Evolutionary conservation across 2,888 invertebrate species (phyloP).

Genomic region (Portevinia maculata): DNA sequence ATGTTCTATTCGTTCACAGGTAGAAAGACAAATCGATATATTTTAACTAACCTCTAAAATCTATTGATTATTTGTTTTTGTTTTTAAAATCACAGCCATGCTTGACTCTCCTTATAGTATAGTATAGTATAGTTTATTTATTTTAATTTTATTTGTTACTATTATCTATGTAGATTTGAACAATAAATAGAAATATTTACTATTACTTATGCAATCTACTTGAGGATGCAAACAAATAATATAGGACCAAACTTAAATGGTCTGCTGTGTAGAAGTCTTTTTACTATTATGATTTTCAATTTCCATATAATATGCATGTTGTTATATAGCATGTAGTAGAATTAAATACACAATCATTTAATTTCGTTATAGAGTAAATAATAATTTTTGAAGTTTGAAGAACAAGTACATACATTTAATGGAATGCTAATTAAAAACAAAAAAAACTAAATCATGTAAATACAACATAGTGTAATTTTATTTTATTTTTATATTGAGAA

Average conservation of each 20-base stretch:
- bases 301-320: slow-evolving; percentile 69
- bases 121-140: slow-evolving; percentile 35
- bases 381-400: slow-evolving; percentile 13
- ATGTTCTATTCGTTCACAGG: slow-evolving; percentile 64
- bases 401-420: slow-evolving; percentile 28
- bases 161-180: slow-evolving; percentile 38
- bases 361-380: slow-evolving; percentile 38
- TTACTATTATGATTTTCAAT: slow-evolving; percentile 41
- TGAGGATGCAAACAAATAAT: slow-evolving; percentile 18
- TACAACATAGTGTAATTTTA: slow-evolving; percentile 55
- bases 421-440: slow-evolving; percentile 35
- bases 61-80: slow-evolving; percentile 22
- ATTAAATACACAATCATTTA: slow-evolving; percentile 46
- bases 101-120: slow-evolving; percentile 31
- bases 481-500: slow-evolving; percentile 66
- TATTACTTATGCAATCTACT: slow-evolving; percentile 27
- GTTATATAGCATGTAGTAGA: slow-evolving; percentile 74
- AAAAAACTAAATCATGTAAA: slow-evolving; percentile 44
- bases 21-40: slow-evolving; percentile 54
- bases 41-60: slow-evolving; percentile 22
- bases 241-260: slow-evolving; percentile 51
- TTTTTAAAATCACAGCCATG: slow-evolving; percentile 46
- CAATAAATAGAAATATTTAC: slow-evolving; percentile 32
- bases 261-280: slow-evolving; percentile 58
- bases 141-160: slow-evolving; percentile 20